Percentiles rank a stretch among this genome's conserved stretches.
phyloP scores from a whole-genome alignment of 2,797 vertebrate genomes.

The Rallus crepitans region DNA sequence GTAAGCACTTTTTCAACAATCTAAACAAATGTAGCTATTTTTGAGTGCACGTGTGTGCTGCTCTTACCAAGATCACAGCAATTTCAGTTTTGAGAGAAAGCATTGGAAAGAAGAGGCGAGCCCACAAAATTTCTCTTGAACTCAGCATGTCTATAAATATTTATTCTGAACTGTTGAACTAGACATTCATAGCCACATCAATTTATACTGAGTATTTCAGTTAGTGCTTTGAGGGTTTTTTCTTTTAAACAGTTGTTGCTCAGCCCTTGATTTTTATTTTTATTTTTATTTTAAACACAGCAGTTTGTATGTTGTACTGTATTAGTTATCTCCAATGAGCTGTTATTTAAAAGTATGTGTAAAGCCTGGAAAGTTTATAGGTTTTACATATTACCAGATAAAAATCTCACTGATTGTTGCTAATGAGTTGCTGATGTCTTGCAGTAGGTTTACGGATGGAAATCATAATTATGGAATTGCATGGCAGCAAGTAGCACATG shows the following conservation, averaged over 20 bases:
- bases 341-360: background rate
- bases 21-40: conserved; percentile 22
- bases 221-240: background rate
- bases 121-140: conserved; percentile 40
- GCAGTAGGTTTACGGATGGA: background rate
- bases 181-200: background rate
- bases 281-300: background rate
- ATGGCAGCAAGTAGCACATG: background rate
- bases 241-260: background rate
- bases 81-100: conserved; percentile 49
- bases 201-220: conserved; percentile 22
- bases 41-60: background rate
- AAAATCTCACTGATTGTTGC: background rate
- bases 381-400: background rate
- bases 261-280: background rate
- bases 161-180: conserved; percentile 37
- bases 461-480: background rate
- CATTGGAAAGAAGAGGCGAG: background rate
- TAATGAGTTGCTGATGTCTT: background rate
- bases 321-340: background rate
- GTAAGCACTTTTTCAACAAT: conserved; percentile 25
- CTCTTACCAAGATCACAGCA: conserved; percentile 19
- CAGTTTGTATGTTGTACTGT: background rate
- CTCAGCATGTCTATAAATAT: conserved; percentile 38
- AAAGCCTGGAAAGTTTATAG: background rate